A percentile compares a stretch with the other conserved stretches of the same genome.
Conservation (phyloP, 2,797 vertebrate genomes). For the Liparis tanakae region DNA sequence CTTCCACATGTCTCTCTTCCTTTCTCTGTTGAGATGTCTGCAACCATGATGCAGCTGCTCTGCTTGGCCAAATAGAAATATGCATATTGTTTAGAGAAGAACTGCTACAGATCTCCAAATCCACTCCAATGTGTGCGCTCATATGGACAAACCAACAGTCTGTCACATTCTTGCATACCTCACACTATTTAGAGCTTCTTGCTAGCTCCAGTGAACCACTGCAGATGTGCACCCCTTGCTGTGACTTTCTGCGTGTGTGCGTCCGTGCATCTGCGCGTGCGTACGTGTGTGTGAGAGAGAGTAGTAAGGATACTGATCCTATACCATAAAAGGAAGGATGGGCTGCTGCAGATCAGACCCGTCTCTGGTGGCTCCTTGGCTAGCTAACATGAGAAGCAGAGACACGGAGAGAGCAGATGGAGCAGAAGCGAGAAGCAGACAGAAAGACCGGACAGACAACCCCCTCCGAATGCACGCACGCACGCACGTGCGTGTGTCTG, state of each 20-base stretch:
- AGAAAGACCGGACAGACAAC: conserved; percentile 45
- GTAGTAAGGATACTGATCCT: conserved; percentile 48
- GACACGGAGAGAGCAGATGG: conserved; percentile 61
- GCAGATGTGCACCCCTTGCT: conserved; percentile 62
- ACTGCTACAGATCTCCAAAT: conserved; percentile 14
- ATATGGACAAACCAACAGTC: conserved; percentile 22
- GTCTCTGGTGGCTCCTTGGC: conserved; percentile 63
- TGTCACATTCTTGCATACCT: conserved; percentile 39
- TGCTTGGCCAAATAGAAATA: conserved; percentile 9
- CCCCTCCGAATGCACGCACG: conserved; percentile 40
- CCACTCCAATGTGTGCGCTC: conserved; percentile 25
- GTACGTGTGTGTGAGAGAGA: conserved; percentile 22
- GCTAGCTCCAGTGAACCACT: conserved; percentile 53
- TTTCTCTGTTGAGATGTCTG: conserved; percentile 10
- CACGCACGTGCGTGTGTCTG: no score
- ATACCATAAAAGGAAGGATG: conserved; percentile 79
- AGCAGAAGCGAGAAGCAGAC: conserved; percentile 42
- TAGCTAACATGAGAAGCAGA: conserved; percentile 56
- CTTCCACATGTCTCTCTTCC: conserved; percentile 9
- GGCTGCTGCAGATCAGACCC: conserved; percentile 64
- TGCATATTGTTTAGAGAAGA: not conserved
- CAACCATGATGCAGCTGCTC: conserved; percentile 8
- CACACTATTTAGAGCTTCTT: conserved; percentile 20
- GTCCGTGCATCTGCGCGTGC: conserved; percentile 5
- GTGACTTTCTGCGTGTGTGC: conserved; percentile 21